A percentile compares a stretch with the other conserved stretches of the same genome.
phyloP scores from a whole-genome alignment of 2,113 vertebrate genomes.

The Pycnonotus jocosus region DNA sequence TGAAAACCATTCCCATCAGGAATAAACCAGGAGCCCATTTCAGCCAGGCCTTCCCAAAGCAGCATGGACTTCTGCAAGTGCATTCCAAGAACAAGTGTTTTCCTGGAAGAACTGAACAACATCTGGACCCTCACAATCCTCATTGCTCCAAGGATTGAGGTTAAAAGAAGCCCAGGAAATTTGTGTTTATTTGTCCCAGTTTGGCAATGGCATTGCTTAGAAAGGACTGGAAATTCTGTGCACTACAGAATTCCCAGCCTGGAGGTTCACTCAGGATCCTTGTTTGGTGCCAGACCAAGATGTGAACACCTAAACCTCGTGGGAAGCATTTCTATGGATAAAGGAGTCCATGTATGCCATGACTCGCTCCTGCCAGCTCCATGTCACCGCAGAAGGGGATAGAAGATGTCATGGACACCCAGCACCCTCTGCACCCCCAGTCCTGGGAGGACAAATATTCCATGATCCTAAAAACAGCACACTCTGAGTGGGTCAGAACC shows the following conservation, averaged over 20 bases:
- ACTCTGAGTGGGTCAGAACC: neutral
- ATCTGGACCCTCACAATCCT: neutral
- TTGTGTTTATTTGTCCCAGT: neutral
- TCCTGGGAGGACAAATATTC: neutral
- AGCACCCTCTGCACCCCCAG: neutral
- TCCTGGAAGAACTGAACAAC: neutral
- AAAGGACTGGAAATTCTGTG: neutral
- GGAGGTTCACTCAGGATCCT: too few species aligned
- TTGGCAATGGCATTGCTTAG: accelerated
- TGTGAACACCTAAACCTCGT: neutral
- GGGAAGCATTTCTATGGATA: neutral
- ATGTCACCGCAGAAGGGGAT: neutral
- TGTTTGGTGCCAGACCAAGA: neutral
- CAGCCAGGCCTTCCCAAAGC: neutral
- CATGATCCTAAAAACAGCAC: neutral
- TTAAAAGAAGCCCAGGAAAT: neutral
- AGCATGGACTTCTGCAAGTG: neutral
- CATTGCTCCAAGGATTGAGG: neutral
- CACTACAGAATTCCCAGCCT: neutral
- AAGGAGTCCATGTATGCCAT: neutral
- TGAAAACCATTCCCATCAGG: neutral
- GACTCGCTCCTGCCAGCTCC: neutral
- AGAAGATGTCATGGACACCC: neutral
- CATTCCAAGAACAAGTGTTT: neutral
- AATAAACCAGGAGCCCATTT: neutral